A percentile compares a stretch with the other conserved stretches of the same genome.
Conservation (phyloP, 1,140 invertebrate genomes). For the Teleogryllus occipitalis region DNA sequence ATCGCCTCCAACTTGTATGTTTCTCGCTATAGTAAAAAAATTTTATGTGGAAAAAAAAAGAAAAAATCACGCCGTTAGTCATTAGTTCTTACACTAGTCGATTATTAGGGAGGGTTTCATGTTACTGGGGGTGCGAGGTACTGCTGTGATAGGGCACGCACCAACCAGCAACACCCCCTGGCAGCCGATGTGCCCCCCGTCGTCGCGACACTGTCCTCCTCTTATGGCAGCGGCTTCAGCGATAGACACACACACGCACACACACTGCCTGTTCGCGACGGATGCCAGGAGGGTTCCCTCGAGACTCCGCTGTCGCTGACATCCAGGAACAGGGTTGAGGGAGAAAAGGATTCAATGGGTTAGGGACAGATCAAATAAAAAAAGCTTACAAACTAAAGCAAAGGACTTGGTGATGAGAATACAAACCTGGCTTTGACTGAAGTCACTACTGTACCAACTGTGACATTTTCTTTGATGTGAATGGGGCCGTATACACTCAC, state of each 20-base stretch:
- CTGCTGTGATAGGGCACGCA: slow-evolving; percentile 12
- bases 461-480: slow-evolving; percentile 95
- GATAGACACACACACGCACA: slow-evolving; percentile 13
- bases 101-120: slow-evolving; percentile 10
- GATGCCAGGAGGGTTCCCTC: not conserved
- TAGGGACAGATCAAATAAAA: slow-evolving; percentile 2
- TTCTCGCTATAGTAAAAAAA: slow-evolving; percentile 68
- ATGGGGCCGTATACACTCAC: slow-evolving; percentile 86
- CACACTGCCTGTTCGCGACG: not conserved
- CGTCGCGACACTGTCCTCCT: slow-evolving; percentile 16
- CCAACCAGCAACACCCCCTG: slow-evolving; percentile 10
- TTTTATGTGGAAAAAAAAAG: slow-evolving; percentile 47
- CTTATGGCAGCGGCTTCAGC: slow-evolving; percentile 5
- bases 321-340: slow-evolving; percentile 3
- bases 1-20: slow-evolving; percentile 94
- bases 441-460: slow-evolving; percentile 93
- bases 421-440: slow-evolving; percentile 96
- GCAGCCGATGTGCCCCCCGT: slow-evolving; percentile 10
- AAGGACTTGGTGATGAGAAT: slow-evolving; percentile 36
- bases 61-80: slow-evolving; percentile 52
- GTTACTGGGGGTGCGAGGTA: not conserved
- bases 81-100: slow-evolving; percentile 23
- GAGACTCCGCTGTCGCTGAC: not conserved
- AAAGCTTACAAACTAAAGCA: slow-evolving; percentile 18
- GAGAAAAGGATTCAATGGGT: slow-evolving; percentile 32